Evolutionary conservation across 2,888 invertebrate species (phyloP).

Genomic region (Syritta pipiens): DNA sequence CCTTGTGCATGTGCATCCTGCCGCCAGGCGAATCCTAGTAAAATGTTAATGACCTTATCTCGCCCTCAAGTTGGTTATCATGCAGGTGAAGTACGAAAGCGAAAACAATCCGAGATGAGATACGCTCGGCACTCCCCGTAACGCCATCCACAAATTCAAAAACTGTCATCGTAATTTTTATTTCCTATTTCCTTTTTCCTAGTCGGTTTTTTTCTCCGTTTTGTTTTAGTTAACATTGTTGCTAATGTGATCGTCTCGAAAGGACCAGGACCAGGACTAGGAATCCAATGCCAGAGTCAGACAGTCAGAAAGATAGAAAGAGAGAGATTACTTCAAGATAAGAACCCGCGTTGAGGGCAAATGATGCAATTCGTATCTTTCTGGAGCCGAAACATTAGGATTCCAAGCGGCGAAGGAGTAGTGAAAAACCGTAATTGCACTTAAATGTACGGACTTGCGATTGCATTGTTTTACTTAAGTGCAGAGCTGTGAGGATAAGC

Average conservation of each 20-base stretch:
- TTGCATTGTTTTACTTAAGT: conserved; percentile 53
- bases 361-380: conserved; percentile 25
- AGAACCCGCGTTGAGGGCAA: background rate
- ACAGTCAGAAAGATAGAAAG: background rate
- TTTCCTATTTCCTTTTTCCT: background rate
- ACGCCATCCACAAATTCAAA: conserved; percentile 53
- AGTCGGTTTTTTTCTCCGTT: background rate
- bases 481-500: conserved; percentile 26
- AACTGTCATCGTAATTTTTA: conserved; percentile 57
- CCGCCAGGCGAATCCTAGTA: conserved; percentile 35
- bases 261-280: too few relatives aligned
- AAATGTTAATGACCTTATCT: conserved; percentile 67
- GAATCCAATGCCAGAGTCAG: background rate
- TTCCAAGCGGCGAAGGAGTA: conserved; percentile 19
- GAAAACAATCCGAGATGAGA: conserved; percentile 55
- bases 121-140: background rate
- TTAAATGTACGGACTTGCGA: conserved; percentile 17
- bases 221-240: conserved; percentile 27
- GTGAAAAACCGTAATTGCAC: conserved; percentile 46
- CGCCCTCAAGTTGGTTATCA: conserved; percentile 18
- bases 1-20: background rate
- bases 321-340: conserved; percentile 43
- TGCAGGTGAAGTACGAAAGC: conserved; percentile 13
- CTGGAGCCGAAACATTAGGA: conserved; percentile 37
- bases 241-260: conserved; percentile 38